phyloP scores from a whole-genome alignment of 2,888 invertebrate genomes.

The Torymus aiolomorphi region DNA sequence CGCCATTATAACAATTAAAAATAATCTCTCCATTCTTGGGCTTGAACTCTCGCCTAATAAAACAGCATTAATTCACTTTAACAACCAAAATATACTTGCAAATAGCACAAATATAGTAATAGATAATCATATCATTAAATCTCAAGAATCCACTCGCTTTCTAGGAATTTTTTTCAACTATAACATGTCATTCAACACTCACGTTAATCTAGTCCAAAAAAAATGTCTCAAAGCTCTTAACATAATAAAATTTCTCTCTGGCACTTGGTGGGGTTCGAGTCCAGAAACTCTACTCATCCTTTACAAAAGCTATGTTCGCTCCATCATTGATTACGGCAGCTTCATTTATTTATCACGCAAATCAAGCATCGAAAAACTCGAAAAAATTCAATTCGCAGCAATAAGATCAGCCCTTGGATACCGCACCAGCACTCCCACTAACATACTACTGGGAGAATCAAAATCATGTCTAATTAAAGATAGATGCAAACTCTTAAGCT shows the following conservation, averaged over 20 bases:
- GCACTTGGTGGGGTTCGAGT: constrained; percentile 31
- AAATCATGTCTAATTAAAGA: not conserved
- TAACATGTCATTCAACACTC: not conserved
- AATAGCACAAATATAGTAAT: no score
- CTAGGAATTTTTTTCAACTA: constrained; percentile 5
- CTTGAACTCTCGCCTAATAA: no score
- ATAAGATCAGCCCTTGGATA: constrained; percentile 21
- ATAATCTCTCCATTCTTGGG: no score
- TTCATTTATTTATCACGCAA: no score
- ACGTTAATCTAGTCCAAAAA: not conserved
- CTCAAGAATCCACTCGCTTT: no score
- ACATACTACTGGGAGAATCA: constrained; percentile 20
- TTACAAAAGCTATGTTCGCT: not conserved
- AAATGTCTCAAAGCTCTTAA: constrained; percentile 14
- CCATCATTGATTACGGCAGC: not conserved
- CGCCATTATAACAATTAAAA: no score
- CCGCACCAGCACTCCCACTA: constrained; percentile 9
- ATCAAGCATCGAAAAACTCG: not conserved
- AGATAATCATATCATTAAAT: no score
- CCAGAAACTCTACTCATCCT: not conserved
- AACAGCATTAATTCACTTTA: no score
- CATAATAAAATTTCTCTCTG: not conserved
- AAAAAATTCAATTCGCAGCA: constrained; percentile 29
- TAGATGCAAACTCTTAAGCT: not conserved
- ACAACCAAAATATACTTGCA: no score